Percentiles rank a stretch among this genome's conserved stretches.
These are phyloP conservation scores for Condylostylus longicornis DNA, from an alignment of 1,140 invertebrate species.

Conservation along the genomic window DNA sequence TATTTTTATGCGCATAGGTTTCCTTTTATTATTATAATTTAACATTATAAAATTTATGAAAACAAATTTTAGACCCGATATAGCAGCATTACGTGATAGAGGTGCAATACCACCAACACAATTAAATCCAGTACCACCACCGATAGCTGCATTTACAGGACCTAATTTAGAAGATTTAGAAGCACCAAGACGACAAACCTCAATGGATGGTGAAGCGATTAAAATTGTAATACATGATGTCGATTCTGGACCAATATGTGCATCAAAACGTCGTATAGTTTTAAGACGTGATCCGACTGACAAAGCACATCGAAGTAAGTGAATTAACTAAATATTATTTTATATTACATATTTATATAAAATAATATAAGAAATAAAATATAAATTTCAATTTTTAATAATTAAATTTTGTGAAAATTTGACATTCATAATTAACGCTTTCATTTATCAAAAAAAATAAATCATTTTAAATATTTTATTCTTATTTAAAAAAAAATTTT, in stretches of 20 bases:
- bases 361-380: too few species aligned
- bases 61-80: constrained; percentile 58
- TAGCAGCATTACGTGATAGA: constrained; percentile 48
- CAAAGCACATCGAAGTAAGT: constrained; percentile 74
- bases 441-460: too few species aligned
- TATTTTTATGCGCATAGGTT: constrained; percentile 13
- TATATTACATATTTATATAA: too few species aligned
- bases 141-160: constrained; percentile 36
- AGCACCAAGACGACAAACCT: constrained; percentile 53
- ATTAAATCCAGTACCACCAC: constrained; percentile 36
- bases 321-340: constrained; percentile 5
- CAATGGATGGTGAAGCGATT: constrained; percentile 78
- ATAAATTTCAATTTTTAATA: too few species aligned
- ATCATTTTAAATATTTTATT: too few species aligned
- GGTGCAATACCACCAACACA: constrained; percentile 34
- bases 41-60: too few species aligned
- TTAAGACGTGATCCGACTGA: constrained; percentile 64
- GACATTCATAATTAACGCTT: too few species aligned
- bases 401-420: too few species aligned
- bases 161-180: constrained; percentile 42
- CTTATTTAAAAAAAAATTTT: too few species aligned
- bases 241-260: constrained; percentile 49
- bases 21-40: not conserved
- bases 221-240: constrained; percentile 87
- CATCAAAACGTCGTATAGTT: constrained; percentile 54